phyloP scores from a whole-genome alignment of 2,888 invertebrate genomes.

The Julus scanicus region DNA sequence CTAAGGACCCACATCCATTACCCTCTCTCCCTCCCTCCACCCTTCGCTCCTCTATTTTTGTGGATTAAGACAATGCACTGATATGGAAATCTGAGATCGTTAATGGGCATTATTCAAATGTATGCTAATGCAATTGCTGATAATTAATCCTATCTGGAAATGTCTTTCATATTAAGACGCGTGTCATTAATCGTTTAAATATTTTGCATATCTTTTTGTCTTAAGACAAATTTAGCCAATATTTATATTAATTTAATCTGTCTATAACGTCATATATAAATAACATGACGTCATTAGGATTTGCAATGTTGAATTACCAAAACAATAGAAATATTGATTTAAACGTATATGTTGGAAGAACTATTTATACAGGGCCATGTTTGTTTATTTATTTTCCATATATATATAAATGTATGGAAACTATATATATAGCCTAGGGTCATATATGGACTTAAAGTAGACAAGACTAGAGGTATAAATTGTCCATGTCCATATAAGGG shows the following conservation, averaged over 20 bases:
- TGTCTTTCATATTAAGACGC: conserved; percentile 6
- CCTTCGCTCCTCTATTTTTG: too few relatives aligned
- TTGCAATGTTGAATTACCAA: too few relatives aligned
- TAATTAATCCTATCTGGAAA: conserved; percentile 34
- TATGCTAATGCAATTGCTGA: conserved; percentile 40
- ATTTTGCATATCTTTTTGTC: neutral
- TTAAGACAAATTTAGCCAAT: neutral
- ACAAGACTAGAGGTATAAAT: too few relatives aligned
- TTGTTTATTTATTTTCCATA: too few relatives aligned
- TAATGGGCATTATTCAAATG: conserved; percentile 35
- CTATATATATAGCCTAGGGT: too few relatives aligned
- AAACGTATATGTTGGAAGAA: too few relatives aligned
- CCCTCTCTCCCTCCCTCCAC: neutral
- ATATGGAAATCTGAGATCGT: neutral
- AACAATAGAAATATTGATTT: too few relatives aligned
- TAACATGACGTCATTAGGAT: neutral
- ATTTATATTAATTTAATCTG: neutral
- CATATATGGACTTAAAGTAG: too few relatives aligned
- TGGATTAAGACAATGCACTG: conserved; percentile 21
- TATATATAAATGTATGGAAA: too few relatives aligned
- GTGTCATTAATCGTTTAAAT: neutral
- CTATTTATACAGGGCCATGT: too few relatives aligned
- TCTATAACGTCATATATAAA: neutral
- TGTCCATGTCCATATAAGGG: too few relatives aligned
- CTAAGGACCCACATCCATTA: neutral